Base-by-base conservation (phyloP, 2,888 invertebrate species). In the Pachymerium ferrugineum region DNA sequence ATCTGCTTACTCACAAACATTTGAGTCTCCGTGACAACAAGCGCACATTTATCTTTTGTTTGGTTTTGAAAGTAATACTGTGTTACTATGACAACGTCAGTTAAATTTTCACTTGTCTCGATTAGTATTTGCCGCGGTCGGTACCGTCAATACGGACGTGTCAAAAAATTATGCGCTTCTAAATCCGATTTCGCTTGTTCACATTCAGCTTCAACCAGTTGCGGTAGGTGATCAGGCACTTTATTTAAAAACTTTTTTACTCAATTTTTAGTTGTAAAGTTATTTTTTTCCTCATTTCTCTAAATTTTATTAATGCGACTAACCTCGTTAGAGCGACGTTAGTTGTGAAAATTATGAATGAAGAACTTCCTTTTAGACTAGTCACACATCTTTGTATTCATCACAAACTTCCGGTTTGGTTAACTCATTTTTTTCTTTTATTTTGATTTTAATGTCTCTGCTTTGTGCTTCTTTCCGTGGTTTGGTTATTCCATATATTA, bases 11-110 rank as follows among this genome's bases (percentile, higher is more conserved):
- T 5, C 25, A 25, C 62, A 62, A 62, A 62, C 69, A 69, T 30
- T 69, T 31, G 31, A 62, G 69, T 69, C 69, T 30, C 69, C 69
- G 19, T 69, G 69, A 69, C 69, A 31, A 69, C 69, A 33, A n/a
- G 30, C n/a, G 30, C 69, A 69, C 69, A 69, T 69, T 69, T 69
- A 69, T 33, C 62, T 62, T 69, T 69, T 69, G 69, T 69, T 69
- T 69, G 69, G 62, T 33, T 69, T n/a, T 69, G 33, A 69, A 69
- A 33, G 16, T 69, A 69, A 69, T 69, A 69, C 31, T 19, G 31
- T 8, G 69, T 69, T 31, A 69, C 69, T 29, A 69, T 69, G 69
- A 16, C 30, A 69, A 69, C 69, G 69, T 69, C 30, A 69, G 69
- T 29, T 29, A 69, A 69, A 30, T 69, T 69, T 69, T 62, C 62